Evolutionary conservation across 2,113 vertebrate genomes (phyloP).

Genomic region (Macquaria ambigua): DNA sequence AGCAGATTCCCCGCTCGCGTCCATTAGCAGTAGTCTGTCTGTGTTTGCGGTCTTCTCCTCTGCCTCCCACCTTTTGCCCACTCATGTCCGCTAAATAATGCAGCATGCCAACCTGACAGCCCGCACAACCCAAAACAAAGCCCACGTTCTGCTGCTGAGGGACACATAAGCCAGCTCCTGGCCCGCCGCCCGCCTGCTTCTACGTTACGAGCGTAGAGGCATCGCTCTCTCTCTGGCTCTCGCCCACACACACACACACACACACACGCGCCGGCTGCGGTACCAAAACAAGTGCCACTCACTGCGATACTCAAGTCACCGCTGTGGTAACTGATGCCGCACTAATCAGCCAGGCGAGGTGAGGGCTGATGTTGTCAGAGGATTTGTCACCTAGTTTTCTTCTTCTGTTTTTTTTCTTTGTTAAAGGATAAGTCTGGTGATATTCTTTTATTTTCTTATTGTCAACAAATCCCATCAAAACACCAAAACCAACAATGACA

Average conservation of each 20-base stretch:
- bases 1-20: neutral
- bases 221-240: conserved; percentile 18
- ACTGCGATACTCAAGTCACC: conserved; percentile 24
- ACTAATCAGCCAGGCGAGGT: neutral
- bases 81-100: conserved; percentile 79
- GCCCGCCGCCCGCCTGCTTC: conserved; percentile 29
- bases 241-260: conserved; percentile 13
- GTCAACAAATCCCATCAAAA: neutral
- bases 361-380: neutral
- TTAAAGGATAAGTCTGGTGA: neutral
- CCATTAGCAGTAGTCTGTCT: neutral
- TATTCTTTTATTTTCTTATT: neutral
- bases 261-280: neutral
- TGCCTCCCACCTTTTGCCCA: conserved; percentile 36
- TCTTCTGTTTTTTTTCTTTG: neutral
- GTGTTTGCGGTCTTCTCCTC: conserved; percentile 9
- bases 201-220: neutral
- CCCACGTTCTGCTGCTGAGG: conserved; percentile 55
- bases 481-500: neutral
- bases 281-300: neutral
- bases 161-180: conserved; percentile 65
- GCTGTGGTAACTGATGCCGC: conserved; percentile 14
- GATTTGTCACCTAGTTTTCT: neutral
- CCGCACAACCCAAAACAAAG: conserved; percentile 68
- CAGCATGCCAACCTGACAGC: conserved; percentile 63